phyloP scores from a whole-genome alignment of 30 jellyfish, hydroid and myxozoan species.

The Turritopsis dohrnii region DNA sequence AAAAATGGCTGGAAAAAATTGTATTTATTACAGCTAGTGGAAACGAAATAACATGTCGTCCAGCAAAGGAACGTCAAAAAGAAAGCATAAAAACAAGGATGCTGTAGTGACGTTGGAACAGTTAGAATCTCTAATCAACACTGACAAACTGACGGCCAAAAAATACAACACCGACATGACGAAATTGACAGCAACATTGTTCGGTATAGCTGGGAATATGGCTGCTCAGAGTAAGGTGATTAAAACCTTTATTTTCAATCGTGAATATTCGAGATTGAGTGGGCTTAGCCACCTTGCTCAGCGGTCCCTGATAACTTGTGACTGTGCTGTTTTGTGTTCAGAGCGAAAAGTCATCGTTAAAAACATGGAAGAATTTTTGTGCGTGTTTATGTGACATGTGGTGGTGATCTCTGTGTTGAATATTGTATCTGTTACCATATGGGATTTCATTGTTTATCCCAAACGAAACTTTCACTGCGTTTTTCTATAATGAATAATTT shows the following conservation, averaged over 20 bases:
- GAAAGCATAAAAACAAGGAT: neutral
- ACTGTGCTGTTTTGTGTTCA: neutral
- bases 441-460: neutral
- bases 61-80: neutral
- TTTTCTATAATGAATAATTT: neutral
- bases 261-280: too few species aligned
- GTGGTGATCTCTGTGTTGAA: neutral
- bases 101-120: neutral
- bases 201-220: conserved; percentile 16
- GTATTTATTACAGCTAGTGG: neutral
- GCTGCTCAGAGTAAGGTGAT: neutral
- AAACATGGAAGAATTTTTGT: neutral
- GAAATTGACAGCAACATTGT: conserved; percentile 2
- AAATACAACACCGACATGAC: conserved; percentile 15
- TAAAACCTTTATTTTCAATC: neutral
- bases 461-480: neutral
- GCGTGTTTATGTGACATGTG: neutral
- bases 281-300: too few species aligned
- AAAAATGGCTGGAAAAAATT: too few species aligned
- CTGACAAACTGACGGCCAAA: neutral
- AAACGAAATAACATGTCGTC: neutral
- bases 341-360: neutral
- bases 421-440: neutral
- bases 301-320: too few species aligned
- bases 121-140: neutral